Conservation (phyloP, 2,888 invertebrate species). For the Suillia variegata region DNA sequence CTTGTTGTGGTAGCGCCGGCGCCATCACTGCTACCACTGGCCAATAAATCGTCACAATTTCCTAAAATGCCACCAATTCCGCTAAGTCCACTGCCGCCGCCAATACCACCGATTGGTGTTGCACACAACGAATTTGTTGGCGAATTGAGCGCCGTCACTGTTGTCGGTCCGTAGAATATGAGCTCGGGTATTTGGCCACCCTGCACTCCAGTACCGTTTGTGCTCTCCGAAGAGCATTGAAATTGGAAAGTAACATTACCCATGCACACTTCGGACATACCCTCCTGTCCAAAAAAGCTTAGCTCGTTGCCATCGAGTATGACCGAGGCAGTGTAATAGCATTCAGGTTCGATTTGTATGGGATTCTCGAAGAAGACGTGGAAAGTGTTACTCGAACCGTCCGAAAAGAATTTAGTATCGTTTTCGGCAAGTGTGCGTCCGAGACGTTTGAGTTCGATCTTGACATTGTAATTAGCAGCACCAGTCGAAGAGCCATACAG, state of each 20-base stretch:
- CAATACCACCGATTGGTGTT: conserved; percentile 48
- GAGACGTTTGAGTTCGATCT: conserved; percentile 89
- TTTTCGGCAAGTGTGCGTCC: conserved; percentile 89
- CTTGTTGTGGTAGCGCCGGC: too few species aligned
- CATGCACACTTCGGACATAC: conserved; percentile 90
- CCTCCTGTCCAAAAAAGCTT: conserved; percentile 97
- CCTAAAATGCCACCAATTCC: conserved; percentile 23
- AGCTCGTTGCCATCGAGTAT: conserved; percentile 91
- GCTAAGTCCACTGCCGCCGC: conserved; percentile 36
- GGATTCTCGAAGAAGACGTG: conserved; percentile 82
- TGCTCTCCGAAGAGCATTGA: conserved; percentile 96
- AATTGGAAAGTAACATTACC: conserved; percentile 96
- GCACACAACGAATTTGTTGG: conserved; percentile 57
- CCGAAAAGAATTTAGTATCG: conserved; percentile 92
- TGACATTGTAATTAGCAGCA: conserved; percentile 92
- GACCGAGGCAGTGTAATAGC: conserved; percentile 94
- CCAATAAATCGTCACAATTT: conserved; percentile 36
- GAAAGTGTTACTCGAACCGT: conserved; percentile 95
- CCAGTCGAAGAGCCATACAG: conserved; percentile 96
- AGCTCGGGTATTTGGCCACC: conserved; percentile 97
- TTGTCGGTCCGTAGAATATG: conserved; percentile 89
- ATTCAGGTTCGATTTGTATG: conserved; percentile 89
- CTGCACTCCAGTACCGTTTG: conserved; percentile 96
- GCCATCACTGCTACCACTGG: conserved; percentile 32
- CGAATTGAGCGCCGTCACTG: conserved; percentile 59